Evolutionary conservation across 2,888 invertebrate species (phyloP).

Genomic region (Folsomia manolachei): DNA sequence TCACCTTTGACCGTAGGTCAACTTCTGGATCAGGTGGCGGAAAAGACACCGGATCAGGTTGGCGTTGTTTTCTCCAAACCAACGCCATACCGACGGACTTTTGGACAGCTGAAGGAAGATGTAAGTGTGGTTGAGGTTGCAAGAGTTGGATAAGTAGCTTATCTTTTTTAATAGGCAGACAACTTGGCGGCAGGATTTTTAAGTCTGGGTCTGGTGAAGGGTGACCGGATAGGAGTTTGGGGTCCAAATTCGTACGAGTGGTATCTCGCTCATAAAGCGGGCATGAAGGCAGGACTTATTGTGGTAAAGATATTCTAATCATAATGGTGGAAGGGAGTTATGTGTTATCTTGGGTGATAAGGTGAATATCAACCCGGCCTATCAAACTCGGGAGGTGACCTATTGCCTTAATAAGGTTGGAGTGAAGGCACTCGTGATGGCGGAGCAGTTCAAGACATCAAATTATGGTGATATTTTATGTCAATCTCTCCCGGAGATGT

Average conservation of each 20-base stretch:
- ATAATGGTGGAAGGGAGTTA: not conserved
- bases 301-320: constrained; percentile 61
- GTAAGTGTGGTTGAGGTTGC: constrained; percentile 32
- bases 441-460: constrained; percentile 63
- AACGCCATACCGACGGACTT: constrained; percentile 58
- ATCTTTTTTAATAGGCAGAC: constrained; percentile 54
- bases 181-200: constrained; percentile 68
- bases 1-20: constrained; percentile 61
- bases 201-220: constrained; percentile 66
- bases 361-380: constrained; percentile 76
- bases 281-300: constrained; percentile 69
- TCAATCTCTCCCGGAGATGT: constrained; percentile 62
- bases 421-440: constrained; percentile 65
- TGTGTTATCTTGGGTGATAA: constrained; percentile 53
- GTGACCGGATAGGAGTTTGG: constrained; percentile 77
- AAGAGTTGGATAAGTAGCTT: not conserved
- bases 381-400: constrained; percentile 66
- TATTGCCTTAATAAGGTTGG: constrained; percentile 71
- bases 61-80: constrained; percentile 62
- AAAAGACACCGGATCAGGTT: constrained; percentile 60
- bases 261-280: constrained; percentile 69
- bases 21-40: constrained; percentile 59
- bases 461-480: constrained; percentile 67
- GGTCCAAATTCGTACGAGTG: constrained; percentile 75
- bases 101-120: constrained; percentile 57